phyloP scores from a whole-genome alignment of 92 coral and sea anemone species.

The Porites divaricata region DNA sequence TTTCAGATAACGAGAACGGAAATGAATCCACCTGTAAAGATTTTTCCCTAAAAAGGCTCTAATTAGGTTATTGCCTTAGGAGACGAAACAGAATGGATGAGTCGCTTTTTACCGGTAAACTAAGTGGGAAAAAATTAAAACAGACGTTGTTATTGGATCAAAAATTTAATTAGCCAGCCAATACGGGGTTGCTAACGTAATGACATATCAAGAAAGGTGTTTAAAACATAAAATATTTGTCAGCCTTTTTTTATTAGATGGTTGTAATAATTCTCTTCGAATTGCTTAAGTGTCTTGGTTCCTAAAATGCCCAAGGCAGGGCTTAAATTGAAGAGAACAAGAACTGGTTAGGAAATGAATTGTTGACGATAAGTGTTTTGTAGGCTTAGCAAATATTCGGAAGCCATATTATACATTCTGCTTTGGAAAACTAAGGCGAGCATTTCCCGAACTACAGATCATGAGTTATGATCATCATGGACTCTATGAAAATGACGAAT shows the following conservation, averaged over 20 bases:
- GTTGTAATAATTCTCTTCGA: neutral
- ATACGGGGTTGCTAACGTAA: conserved; percentile 12
- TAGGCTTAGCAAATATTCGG: neutral
- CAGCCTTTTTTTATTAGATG: neutral
- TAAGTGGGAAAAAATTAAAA: neutral
- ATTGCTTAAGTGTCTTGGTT: neutral
- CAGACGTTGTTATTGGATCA: neutral
- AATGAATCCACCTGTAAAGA: neutral
- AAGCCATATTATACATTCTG: neutral
- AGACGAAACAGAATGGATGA: conserved; percentile 25
- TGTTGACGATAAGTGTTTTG: neutral
- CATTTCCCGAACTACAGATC: neutral
- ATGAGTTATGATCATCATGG: neutral
- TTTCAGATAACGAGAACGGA: conserved; percentile 27
- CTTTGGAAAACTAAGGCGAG: too few species aligned
- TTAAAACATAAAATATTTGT: neutral
- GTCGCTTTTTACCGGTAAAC: conserved; percentile 15
- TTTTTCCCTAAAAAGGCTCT: neutral
- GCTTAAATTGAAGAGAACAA: neutral
- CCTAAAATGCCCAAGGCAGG: conserved; percentile 19
- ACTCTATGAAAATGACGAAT: neutral
- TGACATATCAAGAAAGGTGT: conserved; percentile 7
- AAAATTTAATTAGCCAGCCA: conserved; percentile 5
- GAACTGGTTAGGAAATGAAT: conserved; percentile 11
- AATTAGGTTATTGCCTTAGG: conserved; percentile 11